Percentiles rank a stretch among this genome's conserved stretches.
phyloP scores from a whole-genome alignment of 2,797 vertebrate species.

The Microchirus variegatus region DNA sequence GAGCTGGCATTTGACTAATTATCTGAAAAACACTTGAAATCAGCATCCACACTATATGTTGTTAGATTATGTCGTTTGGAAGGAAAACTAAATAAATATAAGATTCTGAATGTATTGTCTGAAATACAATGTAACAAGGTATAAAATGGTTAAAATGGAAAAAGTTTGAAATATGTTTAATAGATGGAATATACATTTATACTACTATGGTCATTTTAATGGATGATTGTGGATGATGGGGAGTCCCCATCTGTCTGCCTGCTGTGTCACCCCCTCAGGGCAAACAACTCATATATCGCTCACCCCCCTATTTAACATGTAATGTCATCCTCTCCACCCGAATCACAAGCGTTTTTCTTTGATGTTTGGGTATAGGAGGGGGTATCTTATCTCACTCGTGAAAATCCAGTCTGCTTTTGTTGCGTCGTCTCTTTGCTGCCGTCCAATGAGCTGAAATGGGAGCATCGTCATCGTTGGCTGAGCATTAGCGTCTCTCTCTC shows the following conservation, averaged over 20 bases:
- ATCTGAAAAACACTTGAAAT: background rate
- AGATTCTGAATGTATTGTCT: no score
- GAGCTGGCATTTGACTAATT: background rate
- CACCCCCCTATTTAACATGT: background rate
- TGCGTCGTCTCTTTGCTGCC: conserved; percentile 29
- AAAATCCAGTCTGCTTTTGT: conserved; percentile 38
- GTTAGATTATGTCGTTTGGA: no score
- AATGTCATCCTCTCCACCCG: background rate
- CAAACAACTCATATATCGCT: background rate
- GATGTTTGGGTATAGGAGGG: conserved; percentile 25
- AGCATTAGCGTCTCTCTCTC: conserved; percentile 43
- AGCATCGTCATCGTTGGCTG: conserved; percentile 22
- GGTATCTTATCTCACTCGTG: conserved; percentile 25
- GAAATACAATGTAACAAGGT: no score
- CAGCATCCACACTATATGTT: background rate
- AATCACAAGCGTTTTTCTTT: conserved; percentile 29
- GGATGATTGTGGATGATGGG: no score
- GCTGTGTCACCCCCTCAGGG: background rate
- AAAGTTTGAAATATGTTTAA: no score
- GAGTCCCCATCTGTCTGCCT: conserved; percentile 7
- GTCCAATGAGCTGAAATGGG: conserved; percentile 58
- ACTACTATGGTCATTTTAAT: no score
- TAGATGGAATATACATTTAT: no score
- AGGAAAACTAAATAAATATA: no score
- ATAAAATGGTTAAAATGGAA: no score